A percentile compares a stretch with the other conserved stretches of the same genome.
phyloP scores from a whole-genome alignment of 2,113 vertebrate species.

The Chlamydotis undulata region DNA sequence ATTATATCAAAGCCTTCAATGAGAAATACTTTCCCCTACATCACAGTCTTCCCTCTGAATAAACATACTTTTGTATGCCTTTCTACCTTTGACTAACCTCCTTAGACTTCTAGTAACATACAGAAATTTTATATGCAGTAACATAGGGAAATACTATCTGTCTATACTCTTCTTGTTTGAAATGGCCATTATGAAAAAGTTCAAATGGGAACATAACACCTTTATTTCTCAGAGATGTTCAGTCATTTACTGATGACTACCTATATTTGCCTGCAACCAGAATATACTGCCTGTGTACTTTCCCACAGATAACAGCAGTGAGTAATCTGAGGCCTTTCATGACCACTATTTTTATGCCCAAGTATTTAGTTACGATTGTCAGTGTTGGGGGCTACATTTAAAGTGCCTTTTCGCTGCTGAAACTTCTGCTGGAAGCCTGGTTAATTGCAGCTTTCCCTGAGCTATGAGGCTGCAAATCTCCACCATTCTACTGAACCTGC shows the following conservation, averaged over 20 bases:
- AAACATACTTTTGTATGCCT: background rate
- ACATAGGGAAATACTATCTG: background rate
- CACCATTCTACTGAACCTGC: background rate
- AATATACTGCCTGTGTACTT: background rate
- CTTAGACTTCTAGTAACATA: background rate
- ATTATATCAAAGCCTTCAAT: background rate
- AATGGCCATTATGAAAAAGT: background rate
- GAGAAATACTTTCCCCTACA: background rate
- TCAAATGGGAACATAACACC: background rate
- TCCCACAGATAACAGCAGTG: background rate
- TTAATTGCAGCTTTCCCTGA: background rate
- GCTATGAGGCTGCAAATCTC: background rate
- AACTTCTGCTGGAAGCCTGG: background rate
- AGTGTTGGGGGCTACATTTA: background rate
- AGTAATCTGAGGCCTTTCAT: background rate
- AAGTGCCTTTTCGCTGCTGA: background rate
- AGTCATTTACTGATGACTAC: background rate
- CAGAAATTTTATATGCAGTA: background rate
- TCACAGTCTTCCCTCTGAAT: background rate
- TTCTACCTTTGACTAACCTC: background rate
- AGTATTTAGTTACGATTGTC: background rate
- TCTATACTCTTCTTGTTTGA: background rate
- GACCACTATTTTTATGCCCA: background rate
- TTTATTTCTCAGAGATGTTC: background rate
- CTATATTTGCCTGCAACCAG: background rate